Percentiles rank a stretch among this genome's conserved stretches.
phyloP scores from a whole-genome alignment of 2,113 vertebrate genomes.

The Chloropsis hardwickii region DNA sequence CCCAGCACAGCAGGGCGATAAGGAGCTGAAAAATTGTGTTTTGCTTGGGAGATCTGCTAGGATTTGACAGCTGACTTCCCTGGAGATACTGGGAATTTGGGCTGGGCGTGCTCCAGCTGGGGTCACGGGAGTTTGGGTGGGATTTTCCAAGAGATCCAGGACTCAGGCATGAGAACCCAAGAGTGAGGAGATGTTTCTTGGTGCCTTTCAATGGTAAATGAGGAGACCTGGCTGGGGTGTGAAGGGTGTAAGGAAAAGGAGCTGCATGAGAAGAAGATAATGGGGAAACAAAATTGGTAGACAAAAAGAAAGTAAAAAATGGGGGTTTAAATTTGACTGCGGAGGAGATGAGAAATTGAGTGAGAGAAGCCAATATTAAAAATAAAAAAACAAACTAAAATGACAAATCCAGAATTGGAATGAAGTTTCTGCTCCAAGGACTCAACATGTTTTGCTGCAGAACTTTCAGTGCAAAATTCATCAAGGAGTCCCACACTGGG shows the following conservation, averaged over 20 bases:
- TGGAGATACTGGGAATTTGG: background rate
- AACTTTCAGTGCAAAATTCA: background rate
- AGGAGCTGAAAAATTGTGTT: slow-evolving; percentile 32
- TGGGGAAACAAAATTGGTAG: background rate
- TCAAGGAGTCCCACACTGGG: rapidly evolving
- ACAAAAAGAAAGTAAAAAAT: background rate
- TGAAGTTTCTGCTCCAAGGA: background rate
- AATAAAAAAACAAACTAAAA: background rate
- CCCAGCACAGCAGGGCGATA: background rate
- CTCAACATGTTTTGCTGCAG: background rate
- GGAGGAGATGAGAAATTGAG: background rate
- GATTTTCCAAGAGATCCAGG: background rate
- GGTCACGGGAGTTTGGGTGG: rapidly evolving
- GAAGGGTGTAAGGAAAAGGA: background rate
- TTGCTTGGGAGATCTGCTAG: slow-evolving; percentile 27
- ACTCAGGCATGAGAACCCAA: background rate
- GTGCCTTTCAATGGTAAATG: background rate
- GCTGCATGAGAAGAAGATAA: background rate
- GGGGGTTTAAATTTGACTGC: background rate
- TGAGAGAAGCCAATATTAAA: background rate
- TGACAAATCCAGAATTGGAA: background rate
- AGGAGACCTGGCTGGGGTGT: background rate
- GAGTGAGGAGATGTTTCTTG: background rate
- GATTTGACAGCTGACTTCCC: slow-evolving; percentile 45
- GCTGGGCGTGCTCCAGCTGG: background rate